Evolutionary conservation across 2,113 vertebrate genomes (phyloP).

Genomic region (Acrocephalus kingi): DNA sequence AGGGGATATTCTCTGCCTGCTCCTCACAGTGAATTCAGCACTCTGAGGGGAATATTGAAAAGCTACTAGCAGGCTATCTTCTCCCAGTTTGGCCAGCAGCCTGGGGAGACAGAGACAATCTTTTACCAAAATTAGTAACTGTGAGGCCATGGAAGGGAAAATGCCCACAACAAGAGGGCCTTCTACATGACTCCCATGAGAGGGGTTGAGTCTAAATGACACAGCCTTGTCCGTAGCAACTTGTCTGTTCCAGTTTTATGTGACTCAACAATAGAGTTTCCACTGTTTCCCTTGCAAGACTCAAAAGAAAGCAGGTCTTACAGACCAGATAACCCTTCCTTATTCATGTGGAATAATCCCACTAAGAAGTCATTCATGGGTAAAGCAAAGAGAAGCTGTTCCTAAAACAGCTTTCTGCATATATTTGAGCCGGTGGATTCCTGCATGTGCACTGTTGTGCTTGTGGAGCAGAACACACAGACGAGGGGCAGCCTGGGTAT

Average conservation of each 20-base stretch:
- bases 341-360: conserved; percentile 66
- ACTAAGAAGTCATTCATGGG: conserved; percentile 62
- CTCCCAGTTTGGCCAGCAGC: background rate
- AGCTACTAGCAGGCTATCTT: background rate
- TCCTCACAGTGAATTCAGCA: background rate
- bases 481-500: background rate
- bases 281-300: conserved; percentile 57
- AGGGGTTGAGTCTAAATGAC: background rate
- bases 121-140: background rate
- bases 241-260: conserved; percentile 47
- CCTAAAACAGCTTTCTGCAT: conserved; percentile 47
- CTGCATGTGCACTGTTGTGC: background rate
- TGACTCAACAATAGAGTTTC: conserved; percentile 50
- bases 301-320: conserved; percentile 55
- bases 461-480: background rate
- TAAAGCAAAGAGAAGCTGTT: conserved; percentile 60
- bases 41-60: background rate
- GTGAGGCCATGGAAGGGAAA: background rate
- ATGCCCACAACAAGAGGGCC: background rate
- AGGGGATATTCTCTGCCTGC: background rate
- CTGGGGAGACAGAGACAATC: background rate
- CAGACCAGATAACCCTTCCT: conserved; percentile 64
- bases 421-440: conserved; percentile 30
- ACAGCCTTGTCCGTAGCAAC: background rate
- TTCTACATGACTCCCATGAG: background rate